Percentiles rank a stretch among this genome's conserved stretches.
These are phyloP conservation scores for Drosophila picticornis DNA, from an alignment of 2,888 invertebrate species.

Conservation along the genomic window DNA sequence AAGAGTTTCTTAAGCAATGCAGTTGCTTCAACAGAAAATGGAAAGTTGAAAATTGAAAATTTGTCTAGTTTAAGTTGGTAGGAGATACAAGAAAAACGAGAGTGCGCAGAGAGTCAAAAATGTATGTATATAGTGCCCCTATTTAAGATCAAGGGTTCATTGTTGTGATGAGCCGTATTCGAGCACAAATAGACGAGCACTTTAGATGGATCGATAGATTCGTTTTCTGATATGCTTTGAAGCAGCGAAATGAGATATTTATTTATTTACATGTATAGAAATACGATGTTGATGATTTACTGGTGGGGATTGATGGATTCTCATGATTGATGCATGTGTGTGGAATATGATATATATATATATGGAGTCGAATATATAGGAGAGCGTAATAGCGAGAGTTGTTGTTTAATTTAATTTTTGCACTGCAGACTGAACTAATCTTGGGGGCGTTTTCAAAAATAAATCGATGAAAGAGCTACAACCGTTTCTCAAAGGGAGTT, in stretches of 20 bases:
- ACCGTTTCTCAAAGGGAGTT: neutral
- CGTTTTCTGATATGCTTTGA: constrained; percentile 5
- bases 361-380: neutral
- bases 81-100: constrained; percentile 7
- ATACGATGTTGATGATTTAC: constrained; percentile 8
- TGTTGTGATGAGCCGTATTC: neutral
- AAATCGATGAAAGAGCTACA: neutral
- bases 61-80: neutral
- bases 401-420: neutral
- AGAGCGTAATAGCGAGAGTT: constrained; percentile 14
- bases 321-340: constrained; percentile 12
- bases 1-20: constrained; percentile 12
- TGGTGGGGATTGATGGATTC: constrained; percentile 9
- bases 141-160: neutral
- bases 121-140: neutral
- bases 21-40: constrained; percentile 17
- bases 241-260: constrained; percentile 32
- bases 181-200: constrained; percentile 15
- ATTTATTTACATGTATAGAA: constrained; percentile 8
- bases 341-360: constrained; percentile 13
- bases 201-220: constrained; percentile 11
- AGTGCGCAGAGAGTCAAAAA: constrained; percentile 32
- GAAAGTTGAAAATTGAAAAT: constrained; percentile 13
- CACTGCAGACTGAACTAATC: neutral
- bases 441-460: neutral